Conservation (phyloP, 1,140 invertebrate species). For the Pantala flavescens region DNA sequence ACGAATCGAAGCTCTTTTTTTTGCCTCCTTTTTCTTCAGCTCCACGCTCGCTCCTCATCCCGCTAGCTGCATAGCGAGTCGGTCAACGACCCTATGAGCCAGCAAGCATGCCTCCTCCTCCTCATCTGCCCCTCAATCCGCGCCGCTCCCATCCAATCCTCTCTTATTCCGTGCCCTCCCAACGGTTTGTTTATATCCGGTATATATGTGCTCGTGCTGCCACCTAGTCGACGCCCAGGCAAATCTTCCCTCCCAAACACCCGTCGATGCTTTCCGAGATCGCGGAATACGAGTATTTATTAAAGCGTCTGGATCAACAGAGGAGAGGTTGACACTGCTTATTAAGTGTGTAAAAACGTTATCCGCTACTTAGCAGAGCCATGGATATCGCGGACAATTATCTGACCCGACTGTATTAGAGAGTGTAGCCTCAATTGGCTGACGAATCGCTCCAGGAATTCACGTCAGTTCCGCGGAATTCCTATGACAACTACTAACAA, state of each 20-base stretch:
- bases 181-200: constrained; percentile 9
- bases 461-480: too few relatives aligned
- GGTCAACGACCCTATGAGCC: background rate
- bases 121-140: background rate
- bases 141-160: background rate
- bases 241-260: background rate
- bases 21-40: background rate
- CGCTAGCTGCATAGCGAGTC: constrained; percentile 1
- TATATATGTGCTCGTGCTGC: constrained; percentile 1
- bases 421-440: too few relatives aligned
- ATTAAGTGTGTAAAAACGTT: too few relatives aligned
- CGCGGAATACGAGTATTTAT: background rate
- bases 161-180: background rate
- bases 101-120: background rate
- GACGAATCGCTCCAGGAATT: too few relatives aligned
- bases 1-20: background rate
- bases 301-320: background rate
- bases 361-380: too few relatives aligned
- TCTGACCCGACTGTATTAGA: too few relatives aligned
- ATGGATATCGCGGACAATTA: too few relatives aligned
- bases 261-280: background rate
- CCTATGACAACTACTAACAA: too few relatives aligned
- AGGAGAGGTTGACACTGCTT: too few relatives aligned
- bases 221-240: background rate
- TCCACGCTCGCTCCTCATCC: background rate